Percentiles rank a stretch among this genome's conserved stretches.
Conservation (phyloP, 2,888 invertebrate species). For the Pristionchus maxplancki region DNA sequence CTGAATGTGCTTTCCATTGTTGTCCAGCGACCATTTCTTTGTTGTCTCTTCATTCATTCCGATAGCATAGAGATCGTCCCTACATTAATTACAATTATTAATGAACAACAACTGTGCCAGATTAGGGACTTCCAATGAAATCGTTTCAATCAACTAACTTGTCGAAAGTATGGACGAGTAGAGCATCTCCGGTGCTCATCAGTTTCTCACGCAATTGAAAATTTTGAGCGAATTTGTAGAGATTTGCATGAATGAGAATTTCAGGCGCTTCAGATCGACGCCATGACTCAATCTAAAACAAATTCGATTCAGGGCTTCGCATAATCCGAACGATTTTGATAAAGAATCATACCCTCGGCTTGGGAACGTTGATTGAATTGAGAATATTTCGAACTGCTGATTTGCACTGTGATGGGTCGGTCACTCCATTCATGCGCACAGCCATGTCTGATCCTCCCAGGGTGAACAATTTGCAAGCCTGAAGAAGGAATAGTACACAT, state of each 20-base stretch:
- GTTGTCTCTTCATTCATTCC: slow-evolving; percentile 53
- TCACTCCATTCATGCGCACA: slow-evolving; percentile 39
- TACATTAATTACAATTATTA: slow-evolving; percentile 8
- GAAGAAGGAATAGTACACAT: background rate
- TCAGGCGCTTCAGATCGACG: slow-evolving; percentile 59
- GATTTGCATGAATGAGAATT: slow-evolving; percentile 63
- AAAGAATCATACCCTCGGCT: background rate
- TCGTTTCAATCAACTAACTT: too few species aligned
- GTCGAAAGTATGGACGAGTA: slow-evolving; percentile 58
- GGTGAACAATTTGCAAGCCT: slow-evolving; percentile 67
- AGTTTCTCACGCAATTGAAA: slow-evolving; percentile 56
- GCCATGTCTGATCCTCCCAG: slow-evolving; percentile 57
- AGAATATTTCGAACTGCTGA: slow-evolving; percentile 51
- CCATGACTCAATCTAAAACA: slow-evolving; percentile 61
- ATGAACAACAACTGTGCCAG: background rate
- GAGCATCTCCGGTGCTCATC: slow-evolving; percentile 56
- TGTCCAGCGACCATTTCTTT: slow-evolving; percentile 55
- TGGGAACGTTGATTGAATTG: background rate
- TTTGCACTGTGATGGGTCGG: slow-evolving; percentile 46
- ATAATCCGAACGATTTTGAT: background rate
- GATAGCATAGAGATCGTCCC: slow-evolving; percentile 59
- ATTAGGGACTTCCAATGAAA: slow-evolving; percentile 10
- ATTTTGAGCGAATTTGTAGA: slow-evolving; percentile 65
- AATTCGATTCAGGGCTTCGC: too few species aligned
- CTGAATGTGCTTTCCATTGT: slow-evolving; percentile 53